These are phyloP conservation scores for Drosophila nebulosa DNA, from an alignment of 1,140 invertebrate species.

Conservation along the genomic window DNA sequence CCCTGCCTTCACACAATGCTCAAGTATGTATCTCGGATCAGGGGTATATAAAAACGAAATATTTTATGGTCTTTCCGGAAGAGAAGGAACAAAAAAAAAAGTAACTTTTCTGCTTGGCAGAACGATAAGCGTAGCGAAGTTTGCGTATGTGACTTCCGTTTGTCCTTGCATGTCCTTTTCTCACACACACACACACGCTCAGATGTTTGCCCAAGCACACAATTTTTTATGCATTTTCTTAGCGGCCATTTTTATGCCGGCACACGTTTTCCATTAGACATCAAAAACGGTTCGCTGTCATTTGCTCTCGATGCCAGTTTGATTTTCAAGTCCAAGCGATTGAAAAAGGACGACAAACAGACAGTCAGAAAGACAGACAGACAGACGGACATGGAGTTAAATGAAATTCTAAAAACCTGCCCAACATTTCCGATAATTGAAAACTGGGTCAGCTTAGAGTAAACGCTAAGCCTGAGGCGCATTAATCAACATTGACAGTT, in stretches of 20 bases:
- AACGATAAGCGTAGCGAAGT: conserved; percentile 43
- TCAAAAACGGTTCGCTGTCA: conserved; percentile 56
- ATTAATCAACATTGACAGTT: conserved; percentile 62
- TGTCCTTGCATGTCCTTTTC: conserved; percentile 71
- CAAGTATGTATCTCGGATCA: conserved; percentile 40
- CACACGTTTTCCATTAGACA: conserved; percentile 80
- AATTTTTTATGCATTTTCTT: conserved; percentile 80
- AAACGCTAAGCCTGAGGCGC: conserved; percentile 13
- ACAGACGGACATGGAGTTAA: neutral
- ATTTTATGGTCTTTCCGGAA: conserved; percentile 69
- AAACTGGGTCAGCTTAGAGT: conserved; percentile 60
- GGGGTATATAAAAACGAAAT: conserved; percentile 56
- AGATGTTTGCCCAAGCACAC: conserved; percentile 3
- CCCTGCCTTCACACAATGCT: conserved; percentile 12
- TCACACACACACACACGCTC: neutral
- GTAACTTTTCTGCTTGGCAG: conserved; percentile 61
- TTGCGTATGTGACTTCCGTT: conserved; percentile 74
- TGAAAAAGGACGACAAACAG: neutral
- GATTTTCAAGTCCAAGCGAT: conserved; percentile 28
- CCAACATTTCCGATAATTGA: conserved; percentile 52
- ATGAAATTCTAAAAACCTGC: conserved; percentile 26
- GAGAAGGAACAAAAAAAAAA: conserved; percentile 21
- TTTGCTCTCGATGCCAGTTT: conserved; percentile 34
- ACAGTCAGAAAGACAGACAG: neutral
- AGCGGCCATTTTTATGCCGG: conserved; percentile 80